Percentiles rank a stretch among this genome's conserved stretches.
These are phyloP conservation scores for Acrocephalus arundinaceus DNA, from an alignment of 2,113 vertebrate species.

Conservation along the genomic window DNA sequence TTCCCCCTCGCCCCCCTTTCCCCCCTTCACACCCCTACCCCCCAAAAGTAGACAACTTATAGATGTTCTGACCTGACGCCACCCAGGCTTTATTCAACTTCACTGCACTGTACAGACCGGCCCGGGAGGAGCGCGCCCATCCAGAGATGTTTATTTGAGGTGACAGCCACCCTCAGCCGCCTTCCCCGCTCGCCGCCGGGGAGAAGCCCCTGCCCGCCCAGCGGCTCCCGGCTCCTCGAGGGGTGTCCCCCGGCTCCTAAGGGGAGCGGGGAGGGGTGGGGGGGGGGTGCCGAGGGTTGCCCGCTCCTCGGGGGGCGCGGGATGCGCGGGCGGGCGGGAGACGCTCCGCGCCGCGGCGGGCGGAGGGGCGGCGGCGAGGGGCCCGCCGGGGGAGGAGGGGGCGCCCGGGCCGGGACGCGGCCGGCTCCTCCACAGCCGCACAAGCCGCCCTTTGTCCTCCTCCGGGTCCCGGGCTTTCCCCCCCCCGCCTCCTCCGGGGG, in stretches of 20 bases:
- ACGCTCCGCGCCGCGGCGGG: not conserved
- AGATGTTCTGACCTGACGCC: slow-evolving; percentile 43
- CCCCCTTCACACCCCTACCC: not conserved
- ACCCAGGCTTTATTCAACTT: slow-evolving; percentile 62
- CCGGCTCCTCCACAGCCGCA: slow-evolving; percentile 30
- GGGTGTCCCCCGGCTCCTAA: not conserved
- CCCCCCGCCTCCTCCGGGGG: slow-evolving; percentile 56
- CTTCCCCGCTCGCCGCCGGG: slow-evolving; percentile 33
- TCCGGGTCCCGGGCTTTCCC: not conserved
- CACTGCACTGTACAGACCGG: slow-evolving; percentile 17
- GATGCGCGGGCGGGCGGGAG: not conserved
- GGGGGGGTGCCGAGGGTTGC: not conserved
- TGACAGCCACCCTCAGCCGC: slow-evolving; percentile 46
- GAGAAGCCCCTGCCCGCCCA: not conserved
- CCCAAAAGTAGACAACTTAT: slow-evolving; percentile 16
- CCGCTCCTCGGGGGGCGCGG: not conserved
- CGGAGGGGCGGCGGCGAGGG: not conserved
- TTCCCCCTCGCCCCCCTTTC: not conserved
- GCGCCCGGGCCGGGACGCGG: slow-evolving; percentile 45
- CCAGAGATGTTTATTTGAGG: slow-evolving; percentile 15
- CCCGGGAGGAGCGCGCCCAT: slow-evolving; percentile 12
- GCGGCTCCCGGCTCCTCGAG: not conserved
- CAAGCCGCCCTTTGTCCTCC: slow-evolving; percentile 78
- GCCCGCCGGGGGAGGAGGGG: not conserved
- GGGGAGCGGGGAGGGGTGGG: not conserved